Evolutionary conservation across 2,888 invertebrate genomes (phyloP), one percentile per base, ranked within the genome.

Genomic region (Lamellibrachia satsuma): DNA sequence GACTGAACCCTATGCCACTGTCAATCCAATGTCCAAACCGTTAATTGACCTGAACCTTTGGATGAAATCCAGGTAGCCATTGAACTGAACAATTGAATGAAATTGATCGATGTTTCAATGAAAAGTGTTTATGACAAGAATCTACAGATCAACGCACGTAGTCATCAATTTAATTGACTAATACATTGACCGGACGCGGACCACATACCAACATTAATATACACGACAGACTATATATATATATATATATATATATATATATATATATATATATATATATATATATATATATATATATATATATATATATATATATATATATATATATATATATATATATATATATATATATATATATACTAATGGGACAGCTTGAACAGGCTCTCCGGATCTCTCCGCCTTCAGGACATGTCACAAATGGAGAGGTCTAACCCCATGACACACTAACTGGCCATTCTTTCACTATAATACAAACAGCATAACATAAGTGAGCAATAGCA

Each of bases 281-380:
- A 39, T 39, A 39, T 39, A 39, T 39, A 39, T 39, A 39, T 39
- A 39, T n/a, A 4, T 22, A 91, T 22, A 93, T 91, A 90, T 94
- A 52, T 91, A 95, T 99, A 93, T 99, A 99, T 94, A 99, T 99
- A 96, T 98, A 99, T 97, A 98, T 99, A 97, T 99, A 99, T 97
- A 98, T 99, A 97, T 99, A 99, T 97, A 99, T 99, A n/a, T n/a
- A n/a, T n/a, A n/a, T n/a, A n/a, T n/a, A n/a, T n/a, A n/a, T n/a
- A n/a, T n/a, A n/a, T n/a, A n/a, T n/a, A n/a, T n/a, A n/a, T n/a
- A n/a, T n/a, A n/a, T n/a, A n/a, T n/a, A n/a, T n/a, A n/a, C n/a
- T n/a, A n/a, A n/a, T 57, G 11, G 57, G 11, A 57, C 57, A 57
- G 8, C 57, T 11, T 11, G 57, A 11, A 8, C 9, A 57, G n/a